Evolutionary conservation across 1,140 invertebrate species (phyloP).

Genomic region (Zaprionus africanus): DNA sequence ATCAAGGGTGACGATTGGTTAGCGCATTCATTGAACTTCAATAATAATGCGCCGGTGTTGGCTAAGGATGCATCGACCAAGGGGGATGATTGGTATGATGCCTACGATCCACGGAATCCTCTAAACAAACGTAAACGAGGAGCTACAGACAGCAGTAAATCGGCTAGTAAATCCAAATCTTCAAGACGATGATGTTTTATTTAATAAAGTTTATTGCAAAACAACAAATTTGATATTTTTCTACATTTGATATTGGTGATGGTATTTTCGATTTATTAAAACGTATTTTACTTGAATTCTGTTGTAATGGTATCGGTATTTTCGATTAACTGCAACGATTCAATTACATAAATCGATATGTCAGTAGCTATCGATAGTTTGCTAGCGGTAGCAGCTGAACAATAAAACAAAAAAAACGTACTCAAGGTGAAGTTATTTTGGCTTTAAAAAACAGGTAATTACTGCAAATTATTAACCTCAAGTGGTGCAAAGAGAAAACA

Average conservation of each 20-base stretch:
- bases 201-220: conserved; percentile 7
- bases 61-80: conserved; percentile 98
- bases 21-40: conserved; percentile 91
- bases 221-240: not conserved
- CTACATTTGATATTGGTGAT: not conserved
- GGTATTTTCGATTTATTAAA: not conserved
- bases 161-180: conserved; percentile 45
- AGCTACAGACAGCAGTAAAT: conserved; percentile 69
- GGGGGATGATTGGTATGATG: conserved; percentile 97
- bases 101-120: conserved; percentile 97
- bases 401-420: conserved; percentile 61
- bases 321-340: conserved; percentile 1
- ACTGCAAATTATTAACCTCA: conserved; percentile 34
- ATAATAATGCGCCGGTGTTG: conserved; percentile 90
- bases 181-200: conserved; percentile 25
- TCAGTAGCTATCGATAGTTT: conserved; percentile 23
- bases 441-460: conserved; percentile 75
- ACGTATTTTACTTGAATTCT: not conserved
- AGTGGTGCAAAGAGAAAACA: conserved; percentile 11
- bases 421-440: conserved; percentile 80
- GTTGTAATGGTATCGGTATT: conserved; percentile 10
- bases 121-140: conserved; percentile 95
- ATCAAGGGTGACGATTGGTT: conserved; percentile 88
- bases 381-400: conserved; percentile 48
- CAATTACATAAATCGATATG: not conserved